phyloP scores from a whole-genome alignment of 2,888 invertebrate genomes.

The Diplazon laetatorius region DNA sequence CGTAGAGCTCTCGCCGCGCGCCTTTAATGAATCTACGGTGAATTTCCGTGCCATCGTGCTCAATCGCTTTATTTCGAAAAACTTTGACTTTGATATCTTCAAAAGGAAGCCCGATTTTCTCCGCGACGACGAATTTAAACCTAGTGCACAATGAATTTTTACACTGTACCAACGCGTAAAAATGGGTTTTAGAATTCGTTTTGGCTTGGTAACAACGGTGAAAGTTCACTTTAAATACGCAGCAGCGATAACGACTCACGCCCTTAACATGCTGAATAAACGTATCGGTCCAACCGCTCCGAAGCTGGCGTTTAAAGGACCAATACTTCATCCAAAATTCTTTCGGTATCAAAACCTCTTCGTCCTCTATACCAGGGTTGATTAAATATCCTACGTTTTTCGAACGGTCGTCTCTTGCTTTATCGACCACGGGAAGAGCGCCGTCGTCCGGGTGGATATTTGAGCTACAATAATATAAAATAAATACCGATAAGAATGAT shows the following conservation, averaged over 20 bases:
- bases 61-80: conserved; percentile 15
- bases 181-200: neutral
- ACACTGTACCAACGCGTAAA: neutral
- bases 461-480: too few relatives aligned
- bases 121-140: conserved; percentile 3
- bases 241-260: neutral
- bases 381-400: too few relatives aligned
- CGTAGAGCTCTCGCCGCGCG: neutral
- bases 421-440: too few relatives aligned
- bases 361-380: neutral
- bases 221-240: conserved; percentile 1
- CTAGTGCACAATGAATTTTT: conserved; percentile 23
- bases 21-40: conserved; percentile 47
- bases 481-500: too few relatives aligned
- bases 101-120: conserved; percentile 30
- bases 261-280: neutral
- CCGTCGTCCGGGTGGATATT: too few relatives aligned
- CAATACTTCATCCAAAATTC: conserved; percentile 15
- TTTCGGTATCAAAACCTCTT: conserved; percentile 2
- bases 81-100: conserved; percentile 23
- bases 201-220: conserved; percentile 26
- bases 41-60: conserved; percentile 13
- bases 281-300: conserved; percentile 5
- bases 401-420: too few relatives aligned
- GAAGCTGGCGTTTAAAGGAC: conserved; percentile 3